Base-by-base conservation (phyloP, 1,140 invertebrate species). In the Tetragnatha versicolor region DNA sequence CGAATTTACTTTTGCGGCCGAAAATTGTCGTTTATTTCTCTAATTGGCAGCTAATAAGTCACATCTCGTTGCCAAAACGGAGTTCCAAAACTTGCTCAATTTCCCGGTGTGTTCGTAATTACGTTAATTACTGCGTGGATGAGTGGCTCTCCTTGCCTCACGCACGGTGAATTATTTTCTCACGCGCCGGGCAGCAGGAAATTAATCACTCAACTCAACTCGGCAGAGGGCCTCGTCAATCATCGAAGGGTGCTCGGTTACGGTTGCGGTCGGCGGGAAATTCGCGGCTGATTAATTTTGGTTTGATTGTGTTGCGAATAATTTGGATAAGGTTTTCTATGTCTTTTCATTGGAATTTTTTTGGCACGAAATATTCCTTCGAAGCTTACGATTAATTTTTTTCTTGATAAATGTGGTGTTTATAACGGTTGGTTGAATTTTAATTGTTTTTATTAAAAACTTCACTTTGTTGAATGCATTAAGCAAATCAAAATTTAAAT, bases 121-220 rank as follows among this genome's bases (percentile, higher is more conserved):
- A 53, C 49, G 49, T 69, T 69, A 69, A 69, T 69, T 69, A 69
- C 66, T 69, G 29, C 31, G 45, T 31, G 66, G 66, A 14, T 69
- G 66, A 69, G 49, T 53, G 31, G 66, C 27, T 69, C 66, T 49
- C n/a, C 27, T 69, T 39, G 29, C 12, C 7, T 27, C 66, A 53
- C 66, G 47, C 49, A 53, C 49, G 20, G 53, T 55, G 66, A 53
- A 53, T 69, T 69, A 69, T 55, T 69, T 69, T 69, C 49, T 69
- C 66, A 69, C 47, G 66, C 22, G 22, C 5, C n/a, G 49, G 53
- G 29, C 66, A 39, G 47, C 33, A 55, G 49, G 31, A 25, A 47
- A 55, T 69, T 69, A 69, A 69, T 69, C 33, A 69, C 47, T 33
- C 20, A 69, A 53, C 66, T 55, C 47, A 35, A 53, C 31, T 69